Base-by-base conservation (phyloP, 2,113 vertebrate species). In the Taurulus bubalis region DNA sequence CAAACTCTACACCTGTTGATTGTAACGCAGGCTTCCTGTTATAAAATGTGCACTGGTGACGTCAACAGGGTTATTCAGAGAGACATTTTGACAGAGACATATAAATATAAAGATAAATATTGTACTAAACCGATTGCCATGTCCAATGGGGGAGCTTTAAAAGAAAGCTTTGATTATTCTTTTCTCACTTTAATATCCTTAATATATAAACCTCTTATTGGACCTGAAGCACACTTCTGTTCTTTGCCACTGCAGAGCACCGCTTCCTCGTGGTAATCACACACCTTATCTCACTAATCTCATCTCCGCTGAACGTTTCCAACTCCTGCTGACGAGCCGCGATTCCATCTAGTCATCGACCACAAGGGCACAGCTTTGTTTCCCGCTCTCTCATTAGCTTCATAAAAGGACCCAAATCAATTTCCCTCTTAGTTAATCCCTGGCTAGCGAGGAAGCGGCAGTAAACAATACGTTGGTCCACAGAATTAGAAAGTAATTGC, bases 271-370 rank as follows among this genome's bases (percentile, higher is more conserved):
- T 14, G 18, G n/a, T 34, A 38, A 69, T 78, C n/a, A 72, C 62
- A 10, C 1, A 49, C 22, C 32, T 15, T 28, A 15, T 58, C 24
- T 28, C 28, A 32, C 12, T 34, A 3, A 26, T 69, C 22, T 32
- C 20, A 24, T 77, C 55, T 32, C 6, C 6, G 47, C 45, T 49
- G 11, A 74, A 14, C 58, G 28, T 11, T 36, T 60, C 53, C 42
- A 32, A 75, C 70, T 83, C 76, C 78, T 24, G 53, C 64, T 77
- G 84, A 66, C 58, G 36, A 83, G 32, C 75, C 18, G 55, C 1
- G n/a, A 49, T n/a, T 80, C 6, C 58, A 26, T 72, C 69, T 78
- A 68, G 85, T 88, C 81, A 82, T 76, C 14, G 6, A 76, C 53
- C 8, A 22, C 45, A 75, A 56, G 20, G 10, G 7, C 36, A 24